Evolutionary conservation across 2,888 invertebrate genomes (phyloP).

Genomic region (Anthophora plumipes): DNA sequence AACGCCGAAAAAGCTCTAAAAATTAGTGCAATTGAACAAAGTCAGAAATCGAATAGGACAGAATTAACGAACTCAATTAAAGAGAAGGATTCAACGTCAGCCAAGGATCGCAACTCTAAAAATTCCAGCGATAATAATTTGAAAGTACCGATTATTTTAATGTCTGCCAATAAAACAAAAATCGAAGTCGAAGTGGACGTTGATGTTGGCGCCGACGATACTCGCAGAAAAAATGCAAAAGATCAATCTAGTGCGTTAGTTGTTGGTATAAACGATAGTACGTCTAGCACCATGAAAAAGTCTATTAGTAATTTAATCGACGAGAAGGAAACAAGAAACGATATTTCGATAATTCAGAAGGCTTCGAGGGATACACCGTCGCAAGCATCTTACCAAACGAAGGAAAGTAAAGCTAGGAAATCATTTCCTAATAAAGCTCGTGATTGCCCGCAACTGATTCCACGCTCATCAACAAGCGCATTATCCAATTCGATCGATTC

Average conservation of each 20-base stretch:
- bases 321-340: conserved; percentile 24
- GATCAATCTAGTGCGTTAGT: conserved; percentile 52
- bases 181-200: not conserved
- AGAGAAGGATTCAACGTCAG: not conserved
- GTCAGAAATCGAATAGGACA: conserved; percentile 18
- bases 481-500: conserved; percentile 63
- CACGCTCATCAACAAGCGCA: conserved; percentile 59
- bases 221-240: not conserved
- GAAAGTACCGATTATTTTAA: not conserved
- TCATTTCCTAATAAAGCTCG: conserved; percentile 81
- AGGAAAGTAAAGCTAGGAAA: conserved; percentile 83
- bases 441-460: conserved; percentile 48
- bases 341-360: conserved; percentile 27
- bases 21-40: conserved; percentile 49
- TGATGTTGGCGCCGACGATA: not conserved
- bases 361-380: conserved; percentile 6
- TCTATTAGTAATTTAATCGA: not conserved
- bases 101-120: conserved; percentile 14
- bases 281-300: conserved; percentile 30
- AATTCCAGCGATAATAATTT: conserved; percentile 3
- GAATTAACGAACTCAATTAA: not conserved
- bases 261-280: conserved; percentile 45
- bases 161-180: conserved; percentile 12
- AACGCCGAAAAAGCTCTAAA: conserved; percentile 74
- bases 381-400: conserved; percentile 51